phyloP scores from a whole-genome alignment of 2,797 vertebrate species.

The Lagodon rhomboides region DNA sequence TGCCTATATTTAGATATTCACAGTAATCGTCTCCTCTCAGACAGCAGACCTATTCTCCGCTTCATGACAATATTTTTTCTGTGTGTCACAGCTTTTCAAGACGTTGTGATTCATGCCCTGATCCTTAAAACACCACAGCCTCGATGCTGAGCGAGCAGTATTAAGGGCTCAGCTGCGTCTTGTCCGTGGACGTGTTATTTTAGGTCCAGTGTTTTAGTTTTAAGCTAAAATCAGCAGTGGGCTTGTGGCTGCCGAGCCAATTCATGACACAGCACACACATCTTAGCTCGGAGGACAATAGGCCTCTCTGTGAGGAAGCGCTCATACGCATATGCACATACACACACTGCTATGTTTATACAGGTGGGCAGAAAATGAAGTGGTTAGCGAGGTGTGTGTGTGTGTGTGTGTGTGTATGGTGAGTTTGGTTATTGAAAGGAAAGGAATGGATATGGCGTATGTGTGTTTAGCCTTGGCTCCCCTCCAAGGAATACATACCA shows the following conservation, averaged over 20 bases:
- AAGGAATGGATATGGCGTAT: conserved; percentile 76
- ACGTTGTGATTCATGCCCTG: conserved; percentile 7
- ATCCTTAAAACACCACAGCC: conserved; percentile 27
- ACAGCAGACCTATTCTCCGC: background rate
- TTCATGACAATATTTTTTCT: background rate
- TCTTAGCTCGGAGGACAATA: conserved; percentile 73
- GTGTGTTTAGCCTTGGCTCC: conserved; percentile 77
- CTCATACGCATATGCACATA: conserved; percentile 60
- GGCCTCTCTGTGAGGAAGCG: conserved; percentile 70
- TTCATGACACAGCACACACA: conserved; percentile 80
- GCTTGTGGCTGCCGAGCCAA: conserved; percentile 65
- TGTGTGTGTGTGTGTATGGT: conserved; percentile 41
- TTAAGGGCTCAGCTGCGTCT: conserved; percentile 65
- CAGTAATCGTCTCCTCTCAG: background rate
- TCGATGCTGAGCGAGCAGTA: conserved; percentile 40
- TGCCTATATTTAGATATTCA: background rate
- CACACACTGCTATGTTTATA: conserved; percentile 78
- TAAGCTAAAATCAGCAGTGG: conserved; percentile 76
- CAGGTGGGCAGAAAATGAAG: conserved; percentile 80
- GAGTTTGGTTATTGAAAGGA: conserved; percentile 75
- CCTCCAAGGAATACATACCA: conserved; percentile 78
- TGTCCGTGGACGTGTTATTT: conserved; percentile 71
- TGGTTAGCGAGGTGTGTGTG: conserved; percentile 57
- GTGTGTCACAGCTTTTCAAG: conserved; percentile 5
- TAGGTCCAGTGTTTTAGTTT: conserved; percentile 70